Evolutionary conservation across 2,888 invertebrate genomes (phyloP), one percentile per base, ranked within the genome.

Genomic region (Tinea trinotella): DNA sequence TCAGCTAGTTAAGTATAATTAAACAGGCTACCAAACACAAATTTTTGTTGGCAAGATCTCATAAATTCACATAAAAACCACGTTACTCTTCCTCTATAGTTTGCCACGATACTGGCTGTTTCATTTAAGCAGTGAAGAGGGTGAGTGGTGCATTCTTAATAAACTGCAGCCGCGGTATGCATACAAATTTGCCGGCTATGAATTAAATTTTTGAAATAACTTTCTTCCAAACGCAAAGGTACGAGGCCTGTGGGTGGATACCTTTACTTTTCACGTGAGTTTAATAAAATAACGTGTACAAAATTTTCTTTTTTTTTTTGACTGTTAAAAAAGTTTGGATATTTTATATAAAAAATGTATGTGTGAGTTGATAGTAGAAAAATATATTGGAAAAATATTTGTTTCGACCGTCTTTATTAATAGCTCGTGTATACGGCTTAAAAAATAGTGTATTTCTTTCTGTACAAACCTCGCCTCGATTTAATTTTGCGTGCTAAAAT

Each of bases 141-240:
- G 65, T 61, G 59, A 63, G 68, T 62, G 66, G 68, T 76, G 79
- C 76, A 78, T 77, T 75, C 71, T 69, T 76, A 75, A 76, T 76
- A 73, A 67, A 76, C 64, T 75, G 71, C 76, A 74, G 67, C 59
- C 67, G 67, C 62, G 78, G 75, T 69, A 76, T 80, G 79, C 79
- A 80, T 80, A 80, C 71, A 74, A 80, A 76, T 75, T 67, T 64
- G 61, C 63, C 59, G 60, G 68, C 68, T 46, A 46, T 50, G 24
- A 50, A 50, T 50, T 50, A 50, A 24, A 24, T 50, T 50, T 50
- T 50, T 50, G 50, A 50, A 24, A 24, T 50, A 50, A 24, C 18
- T 50, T 50, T 24, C 50, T 50, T 50, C 50, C 9, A 24, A 48
- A 53, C 19, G 53, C 17, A 48, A 40, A 53, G 36, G 53, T 35